Conservation (phyloP, 37 sponge, comb jelly and placozoan genomes). For the Chondrilla cf. caribensis region DNA sequence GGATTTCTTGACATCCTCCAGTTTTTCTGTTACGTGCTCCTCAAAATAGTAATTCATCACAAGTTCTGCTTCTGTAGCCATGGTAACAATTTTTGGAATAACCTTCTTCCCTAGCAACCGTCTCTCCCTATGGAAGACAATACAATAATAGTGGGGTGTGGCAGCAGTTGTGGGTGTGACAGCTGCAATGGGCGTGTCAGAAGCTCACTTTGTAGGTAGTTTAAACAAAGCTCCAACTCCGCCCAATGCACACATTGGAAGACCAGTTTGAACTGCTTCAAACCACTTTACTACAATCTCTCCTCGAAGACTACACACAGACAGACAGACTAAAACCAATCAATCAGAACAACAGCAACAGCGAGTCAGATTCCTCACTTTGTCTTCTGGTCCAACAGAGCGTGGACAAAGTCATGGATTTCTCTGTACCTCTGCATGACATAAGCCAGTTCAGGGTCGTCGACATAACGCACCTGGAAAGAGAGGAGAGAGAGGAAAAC, state of each 20-base stretch:
- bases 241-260: conserved; percentile 70
- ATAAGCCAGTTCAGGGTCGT: conserved; percentile 62
- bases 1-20: too few relatives aligned
- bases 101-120: too few relatives aligned
- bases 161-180: too few relatives aligned
- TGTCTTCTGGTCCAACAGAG: conserved; percentile 40
- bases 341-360: background rate
- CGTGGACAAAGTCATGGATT: conserved; percentile 68
- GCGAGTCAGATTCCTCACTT: background rate
- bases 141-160: too few relatives aligned
- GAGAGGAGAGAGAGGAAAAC: background rate
- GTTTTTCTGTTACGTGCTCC: too few relatives aligned
- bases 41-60: too few relatives aligned
- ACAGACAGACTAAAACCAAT: background rate
- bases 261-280: conserved; percentile 69
- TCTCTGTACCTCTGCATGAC: conserved; percentile 80
- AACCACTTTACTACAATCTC: conserved; percentile 72
- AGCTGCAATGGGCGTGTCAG: background rate
- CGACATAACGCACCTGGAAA: conserved; percentile 45
- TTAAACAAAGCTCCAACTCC: conserved; percentile 44
- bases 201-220: conserved; percentile 23
- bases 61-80: too few relatives aligned
- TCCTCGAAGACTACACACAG: conserved; percentile 24
- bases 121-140: too few relatives aligned
- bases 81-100: too few relatives aligned